These are phyloP conservation scores for Benthosema pterotum DNA, from an alignment of 2,797 vertebrate genomes.

Conservation along the genomic window DNA sequence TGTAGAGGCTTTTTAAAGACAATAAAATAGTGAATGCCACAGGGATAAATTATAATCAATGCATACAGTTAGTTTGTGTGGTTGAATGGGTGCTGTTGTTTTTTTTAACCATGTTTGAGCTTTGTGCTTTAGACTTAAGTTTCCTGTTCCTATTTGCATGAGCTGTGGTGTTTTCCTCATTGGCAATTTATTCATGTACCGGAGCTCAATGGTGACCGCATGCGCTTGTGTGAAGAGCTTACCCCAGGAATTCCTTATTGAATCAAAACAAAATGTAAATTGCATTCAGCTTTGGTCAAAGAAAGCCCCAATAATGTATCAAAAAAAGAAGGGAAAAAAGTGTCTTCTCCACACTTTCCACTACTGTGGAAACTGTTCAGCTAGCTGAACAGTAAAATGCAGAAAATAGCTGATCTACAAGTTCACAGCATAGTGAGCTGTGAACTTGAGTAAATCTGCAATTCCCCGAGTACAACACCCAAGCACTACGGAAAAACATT, in stretches of 20 bases:
- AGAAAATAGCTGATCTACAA: no score
- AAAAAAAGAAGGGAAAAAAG: constrained; percentile 56
- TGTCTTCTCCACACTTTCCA: constrained; percentile 54
- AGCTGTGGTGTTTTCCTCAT: constrained; percentile 40
- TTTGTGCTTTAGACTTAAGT: constrained; percentile 29
- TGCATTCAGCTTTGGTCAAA: constrained; percentile 36
- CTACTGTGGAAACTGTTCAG: constrained; percentile 44
- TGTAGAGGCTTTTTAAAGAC: constrained; percentile 42
- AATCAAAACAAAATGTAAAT: constrained; percentile 62
- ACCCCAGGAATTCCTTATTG: constrained; percentile 56
- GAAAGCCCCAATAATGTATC: constrained; percentile 59
- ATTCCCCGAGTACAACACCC: no score
- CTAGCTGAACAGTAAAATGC: neutral
- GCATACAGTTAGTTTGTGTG: constrained; percentile 57
- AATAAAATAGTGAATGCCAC: constrained; percentile 24
- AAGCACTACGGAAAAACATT: no score
- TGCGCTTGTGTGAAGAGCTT: constrained; percentile 60
- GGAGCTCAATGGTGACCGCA: constrained; percentile 50
- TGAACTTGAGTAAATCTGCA: no score
- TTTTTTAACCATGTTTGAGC: constrained; percentile 56
- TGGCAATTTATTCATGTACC: constrained; percentile 56
- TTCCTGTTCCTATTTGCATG: neutral
- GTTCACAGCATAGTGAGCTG: no score
- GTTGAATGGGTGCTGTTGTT: constrained; percentile 60
- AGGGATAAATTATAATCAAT: constrained; percentile 49